Evolutionary conservation across 2,797 vertebrate genomes (phyloP).

Genomic region (Loris lydekkerianus): DNA sequence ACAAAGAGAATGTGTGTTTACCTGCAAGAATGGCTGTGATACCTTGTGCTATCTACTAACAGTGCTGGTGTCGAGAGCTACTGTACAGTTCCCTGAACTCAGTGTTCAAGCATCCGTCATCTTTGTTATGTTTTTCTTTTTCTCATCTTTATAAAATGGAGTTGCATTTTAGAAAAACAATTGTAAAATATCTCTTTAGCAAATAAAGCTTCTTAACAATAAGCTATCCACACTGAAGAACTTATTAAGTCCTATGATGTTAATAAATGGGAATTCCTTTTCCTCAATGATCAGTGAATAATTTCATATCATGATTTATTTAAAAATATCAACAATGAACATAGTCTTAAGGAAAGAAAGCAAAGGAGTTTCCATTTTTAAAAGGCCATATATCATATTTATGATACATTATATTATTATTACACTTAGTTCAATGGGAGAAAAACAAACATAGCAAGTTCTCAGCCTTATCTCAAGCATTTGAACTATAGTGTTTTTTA

Average conservation of each 20-base stretch:
- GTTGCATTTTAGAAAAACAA: constrained; percentile 44
- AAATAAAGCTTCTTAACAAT: constrained; percentile 26
- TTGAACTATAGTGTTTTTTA: constrained; percentile 23
- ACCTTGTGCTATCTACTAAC: neutral
- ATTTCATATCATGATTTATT: constrained; percentile 40
- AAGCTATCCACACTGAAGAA: constrained; percentile 16
- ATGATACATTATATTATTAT: neutral
- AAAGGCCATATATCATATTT: constrained; percentile 41
- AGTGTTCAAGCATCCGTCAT: constrained; percentile 3
- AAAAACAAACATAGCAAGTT: constrained; percentile 50
- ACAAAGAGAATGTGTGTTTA: neutral
- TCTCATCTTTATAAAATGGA: constrained; percentile 19
- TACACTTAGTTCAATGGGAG: constrained; percentile 41
- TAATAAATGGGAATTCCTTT: constrained; percentile 60
- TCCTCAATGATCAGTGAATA: constrained; percentile 45
- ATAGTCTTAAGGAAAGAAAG: constrained; percentile 69
- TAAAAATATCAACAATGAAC: constrained; percentile 27
- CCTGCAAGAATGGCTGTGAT: neutral
- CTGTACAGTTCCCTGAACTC: constrained; percentile 2
- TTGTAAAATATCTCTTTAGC: constrained; percentile 22
- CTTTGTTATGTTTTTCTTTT: constrained; percentile 5
- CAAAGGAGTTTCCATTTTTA: constrained; percentile 51
- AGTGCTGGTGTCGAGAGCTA: neutral
- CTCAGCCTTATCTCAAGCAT: constrained; percentile 53
- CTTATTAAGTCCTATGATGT: neutral